Percentiles rank a stretch among this genome's conserved stretches.
Evolutionary conservation across 2,797 vertebrate species (phyloP).

Genomic region (Capromys pilorides): DNA sequence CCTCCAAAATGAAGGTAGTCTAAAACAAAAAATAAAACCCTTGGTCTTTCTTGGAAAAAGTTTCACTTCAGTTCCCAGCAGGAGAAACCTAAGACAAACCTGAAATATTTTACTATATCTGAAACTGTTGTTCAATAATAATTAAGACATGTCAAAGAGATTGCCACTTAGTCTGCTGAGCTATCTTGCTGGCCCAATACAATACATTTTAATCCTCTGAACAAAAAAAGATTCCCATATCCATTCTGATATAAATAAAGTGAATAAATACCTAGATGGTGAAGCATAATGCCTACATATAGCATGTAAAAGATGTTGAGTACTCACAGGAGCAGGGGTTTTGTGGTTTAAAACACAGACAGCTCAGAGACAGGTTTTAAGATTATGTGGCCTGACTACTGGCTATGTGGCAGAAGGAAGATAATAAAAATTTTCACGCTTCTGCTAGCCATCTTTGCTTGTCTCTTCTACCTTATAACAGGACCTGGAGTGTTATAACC

Average conservation of each 20-base stretch:
- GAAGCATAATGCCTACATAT: neutral
- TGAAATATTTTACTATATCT: neutral
- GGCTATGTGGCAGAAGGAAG: neutral
- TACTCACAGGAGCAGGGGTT: neutral
- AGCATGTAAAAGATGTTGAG: neutral
- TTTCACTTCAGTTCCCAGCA: neutral
- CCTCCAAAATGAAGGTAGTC: neutral
- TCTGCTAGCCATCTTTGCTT: neutral
- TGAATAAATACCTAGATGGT: neutral
- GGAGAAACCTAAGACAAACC: neutral
- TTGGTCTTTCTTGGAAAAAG: neutral
- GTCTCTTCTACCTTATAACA: neutral
- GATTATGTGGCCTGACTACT: neutral
- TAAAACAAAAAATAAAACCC: neutral
- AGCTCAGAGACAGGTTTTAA: neutral
- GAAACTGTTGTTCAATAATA: constrained; percentile 30
- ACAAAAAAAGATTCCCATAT: neutral
- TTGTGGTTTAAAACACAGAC: neutral
- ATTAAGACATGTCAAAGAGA: neutral
- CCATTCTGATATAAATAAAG: neutral
- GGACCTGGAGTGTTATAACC: neutral
- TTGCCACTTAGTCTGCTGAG: neutral
- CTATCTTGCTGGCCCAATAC: neutral
- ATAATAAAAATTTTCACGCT: neutral
- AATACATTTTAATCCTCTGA: neutral